Evolutionary conservation across 1,140 invertebrate genomes (phyloP), one percentile per base, ranked within the genome.

Genomic region (Drosophila tani): DNA sequence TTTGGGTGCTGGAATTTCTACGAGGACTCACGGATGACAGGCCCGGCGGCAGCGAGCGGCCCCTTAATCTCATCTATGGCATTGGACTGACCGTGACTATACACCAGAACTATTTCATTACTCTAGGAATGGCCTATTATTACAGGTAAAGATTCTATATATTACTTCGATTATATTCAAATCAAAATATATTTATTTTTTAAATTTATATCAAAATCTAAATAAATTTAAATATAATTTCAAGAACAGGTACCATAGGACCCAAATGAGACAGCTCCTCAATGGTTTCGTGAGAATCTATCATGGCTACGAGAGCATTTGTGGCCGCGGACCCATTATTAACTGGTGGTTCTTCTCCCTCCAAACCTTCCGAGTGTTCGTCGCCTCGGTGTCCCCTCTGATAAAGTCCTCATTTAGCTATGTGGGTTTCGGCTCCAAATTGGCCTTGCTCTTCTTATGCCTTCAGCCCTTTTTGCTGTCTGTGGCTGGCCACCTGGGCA

Each of bases 401-500:
- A 21, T 6, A 1, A 63, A 8, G 15, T 45, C 40, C 3, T 6
- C 17, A 3, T n/a, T 67, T 5, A 29, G 29, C 5, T 68, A 53
- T 63, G 3, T 59, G 0, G 3, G 2, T 0, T 3, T 5, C 0
- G 11, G 19, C 1, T 35, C 50, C 0, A 11, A 43, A 3, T 0
- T 66, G 4, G 38, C 9, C 8, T 0, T 55, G 0, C 11, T 82
- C 0, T 85, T 81, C 17, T 3, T 79, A 0, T 9, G 51, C 17
- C n/a, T 85, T 27, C 82, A 86, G 29, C 69, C 82, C 0, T 19
- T 86, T 11, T 1, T 79, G 1, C 32, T 85, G 3, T 21, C 35
- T 3, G 0, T 69, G 0, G 7, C 40, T 0, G 60, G 27, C 2
- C 49, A 79, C 8, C n/a, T 85, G 55, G 82, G 63, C 9, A 14